These are phyloP conservation scores for Atta cephalotes DNA, from an alignment of 1,140 invertebrate species.

Conservation along the genomic window DNA sequence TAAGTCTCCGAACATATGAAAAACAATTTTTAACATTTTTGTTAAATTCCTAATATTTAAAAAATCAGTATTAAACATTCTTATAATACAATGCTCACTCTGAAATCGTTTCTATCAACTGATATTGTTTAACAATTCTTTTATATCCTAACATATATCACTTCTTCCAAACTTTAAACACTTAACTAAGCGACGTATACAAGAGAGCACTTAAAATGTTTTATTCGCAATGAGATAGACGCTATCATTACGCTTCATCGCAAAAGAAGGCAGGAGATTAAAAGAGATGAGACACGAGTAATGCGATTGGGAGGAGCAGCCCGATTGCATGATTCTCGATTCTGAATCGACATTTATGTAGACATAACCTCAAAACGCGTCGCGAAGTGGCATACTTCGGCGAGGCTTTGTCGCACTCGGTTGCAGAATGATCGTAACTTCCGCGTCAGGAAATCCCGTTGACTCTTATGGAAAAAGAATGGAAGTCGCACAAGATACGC, in stretches of 20 bases:
- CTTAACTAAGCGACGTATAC: no score
- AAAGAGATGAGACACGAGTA: background rate
- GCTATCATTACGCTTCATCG: background rate
- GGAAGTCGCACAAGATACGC: background rate
- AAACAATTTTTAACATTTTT: no score
- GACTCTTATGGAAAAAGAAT: background rate
- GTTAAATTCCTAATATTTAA: no score
- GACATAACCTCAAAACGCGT: constrained; percentile 5
- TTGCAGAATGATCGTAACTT: background rate
- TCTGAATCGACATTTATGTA: background rate
- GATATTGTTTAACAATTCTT: background rate
- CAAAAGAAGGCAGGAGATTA: background rate
- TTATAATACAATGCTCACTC: background rate
- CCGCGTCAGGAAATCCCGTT: background rate
- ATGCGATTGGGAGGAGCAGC: background rate
- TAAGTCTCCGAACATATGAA: no score
- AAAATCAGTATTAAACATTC: no score
- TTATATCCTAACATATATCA: no score
- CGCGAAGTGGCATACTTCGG: background rate
- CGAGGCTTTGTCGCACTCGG: background rate
- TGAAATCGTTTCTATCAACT: background rate
- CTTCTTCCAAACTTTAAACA: background rate
- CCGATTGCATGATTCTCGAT: background rate
- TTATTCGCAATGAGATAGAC: background rate
- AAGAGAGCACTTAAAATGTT: background rate